Percentiles rank a stretch among this genome's conserved stretches.
Conservation (phyloP, 2,888 invertebrate species). For the Halictus ligatus region DNA sequence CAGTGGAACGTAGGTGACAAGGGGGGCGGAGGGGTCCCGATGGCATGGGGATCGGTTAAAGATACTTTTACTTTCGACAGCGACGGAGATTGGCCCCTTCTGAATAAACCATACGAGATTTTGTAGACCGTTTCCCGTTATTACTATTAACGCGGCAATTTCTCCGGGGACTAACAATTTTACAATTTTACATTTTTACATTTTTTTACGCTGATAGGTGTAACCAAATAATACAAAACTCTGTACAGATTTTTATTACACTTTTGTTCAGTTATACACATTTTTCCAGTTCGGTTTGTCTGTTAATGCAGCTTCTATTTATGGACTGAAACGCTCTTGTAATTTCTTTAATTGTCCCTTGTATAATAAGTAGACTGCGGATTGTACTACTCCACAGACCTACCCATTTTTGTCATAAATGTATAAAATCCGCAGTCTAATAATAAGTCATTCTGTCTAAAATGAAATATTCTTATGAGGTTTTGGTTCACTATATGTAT, state of each 20-base stretch:
- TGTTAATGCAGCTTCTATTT: too few relatives aligned
- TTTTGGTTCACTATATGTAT: neutral
- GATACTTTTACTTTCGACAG: slow-evolving; percentile 59
- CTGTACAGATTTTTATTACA: too few relatives aligned
- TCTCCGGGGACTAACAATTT: neutral
- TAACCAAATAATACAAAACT: too few relatives aligned
- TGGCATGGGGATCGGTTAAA: slow-evolving; percentile 36
- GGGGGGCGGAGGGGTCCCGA: slow-evolving; percentile 24
- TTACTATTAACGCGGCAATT: neutral
- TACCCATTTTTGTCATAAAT: too few relatives aligned
- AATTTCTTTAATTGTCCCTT: neutral
- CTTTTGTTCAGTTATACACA: too few relatives aligned
- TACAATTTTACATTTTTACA: neutral
- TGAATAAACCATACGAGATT: slow-evolving; percentile 15
- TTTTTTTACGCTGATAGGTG: neutral
- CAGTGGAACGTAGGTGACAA: slow-evolving; percentile 40
- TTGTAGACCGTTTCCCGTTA: slow-evolving; percentile 6
- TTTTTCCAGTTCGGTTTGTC: too few relatives aligned
- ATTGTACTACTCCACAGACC: too few relatives aligned
- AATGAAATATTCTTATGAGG: neutral
- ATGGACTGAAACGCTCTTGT: too few relatives aligned
- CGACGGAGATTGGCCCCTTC: neutral
- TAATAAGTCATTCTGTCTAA: neutral
- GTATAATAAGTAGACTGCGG: too few relatives aligned
- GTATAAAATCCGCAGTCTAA: too few relatives aligned